Base-by-base conservation (phyloP, 2,113 vertebrate genomes). In the Panthera tigris region DNA sequence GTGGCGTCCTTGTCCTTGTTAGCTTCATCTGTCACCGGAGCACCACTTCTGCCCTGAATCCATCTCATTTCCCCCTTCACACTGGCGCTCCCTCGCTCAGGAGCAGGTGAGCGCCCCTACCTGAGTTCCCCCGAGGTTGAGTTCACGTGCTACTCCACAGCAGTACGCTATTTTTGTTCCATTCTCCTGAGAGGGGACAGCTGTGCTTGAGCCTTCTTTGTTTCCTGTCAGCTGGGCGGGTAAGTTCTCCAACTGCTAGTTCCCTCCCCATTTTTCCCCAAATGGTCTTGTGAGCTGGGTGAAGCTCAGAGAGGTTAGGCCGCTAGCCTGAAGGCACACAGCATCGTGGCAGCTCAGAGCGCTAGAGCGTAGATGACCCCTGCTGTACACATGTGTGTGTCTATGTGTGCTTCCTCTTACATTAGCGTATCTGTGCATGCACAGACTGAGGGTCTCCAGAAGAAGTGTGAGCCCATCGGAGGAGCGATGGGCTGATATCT, bases 161-260 rank as follows among this genome's bases (percentile, higher is more conserved):
- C 91, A 76, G 33, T n/a, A 3, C 31, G 85, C 95, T 98, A 95
- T 98, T 98, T 97, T 95, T 55, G 85, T 41, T 78, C 55, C 69
- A 9, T 52, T 94, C 68, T 96, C 89, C 92, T 74, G 29, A 84
- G 90, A 48, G 36, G 89, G 78, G 73, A 78, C 88, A 93, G 68
- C 76, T 16, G 45, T 29, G 65, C 66, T 79, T n/a, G 92, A 79
- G 88, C 25, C 85, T 50, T 39, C 91, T 85, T 78, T 95, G 84
- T 83, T 90, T 96, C 69, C 41, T 61, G 1, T 65, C 63, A 92
- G 36, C 79, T 45, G 76, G 66, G 13, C 31, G 11, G 68, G 85
- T 52, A 86, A 25, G 68, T 84, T 89, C 33, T 89, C 69, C 66
- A 61, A 11, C 6, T 65, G 66, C 57, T 13, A 3, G 2, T 21